phyloP scores from a whole-genome alignment of 2,113 vertebrate genomes.

The Leucoraja erinaceus region DNA sequence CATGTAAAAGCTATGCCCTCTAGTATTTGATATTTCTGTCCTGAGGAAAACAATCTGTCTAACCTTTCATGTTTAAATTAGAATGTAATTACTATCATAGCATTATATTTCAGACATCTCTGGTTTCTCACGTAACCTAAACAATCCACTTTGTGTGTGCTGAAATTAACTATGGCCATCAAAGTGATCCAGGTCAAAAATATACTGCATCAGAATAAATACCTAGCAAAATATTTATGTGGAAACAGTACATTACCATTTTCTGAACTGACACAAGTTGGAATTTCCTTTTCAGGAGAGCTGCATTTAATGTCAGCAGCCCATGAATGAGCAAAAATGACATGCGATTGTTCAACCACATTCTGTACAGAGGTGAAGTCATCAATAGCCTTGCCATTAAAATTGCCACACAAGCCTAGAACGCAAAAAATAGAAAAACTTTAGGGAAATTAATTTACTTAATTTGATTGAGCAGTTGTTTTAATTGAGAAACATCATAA shows the following conservation, averaged over 20 bases:
- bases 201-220: neutral
- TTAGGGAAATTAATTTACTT: neutral
- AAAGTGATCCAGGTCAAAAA: no score
- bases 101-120: no score
- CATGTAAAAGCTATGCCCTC: no score
- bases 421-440: neutral
- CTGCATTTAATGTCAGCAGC: neutral
- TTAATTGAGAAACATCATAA: neutral
- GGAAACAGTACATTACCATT: conserved; percentile 32
- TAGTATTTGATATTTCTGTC: no score
- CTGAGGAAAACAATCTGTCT: no score
- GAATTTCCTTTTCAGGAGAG: neutral
- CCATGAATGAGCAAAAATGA: conserved; percentile 39
- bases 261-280: conserved; percentile 25
- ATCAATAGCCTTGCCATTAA: conserved; percentile 34
- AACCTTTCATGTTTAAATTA: no score
- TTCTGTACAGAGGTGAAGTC: conserved; percentile 23
- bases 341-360: neutral
- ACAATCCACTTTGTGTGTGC: no score
- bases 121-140: no score
- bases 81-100: no score
- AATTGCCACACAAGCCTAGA: conserved; percentile 39
- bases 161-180: no score
- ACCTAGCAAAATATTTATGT: neutral
- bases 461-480: neutral